These are phyloP conservation scores for Eremophila alpestris DNA, from an alignment of 2,797 vertebrate genomes.

Conservation along the genomic window DNA sequence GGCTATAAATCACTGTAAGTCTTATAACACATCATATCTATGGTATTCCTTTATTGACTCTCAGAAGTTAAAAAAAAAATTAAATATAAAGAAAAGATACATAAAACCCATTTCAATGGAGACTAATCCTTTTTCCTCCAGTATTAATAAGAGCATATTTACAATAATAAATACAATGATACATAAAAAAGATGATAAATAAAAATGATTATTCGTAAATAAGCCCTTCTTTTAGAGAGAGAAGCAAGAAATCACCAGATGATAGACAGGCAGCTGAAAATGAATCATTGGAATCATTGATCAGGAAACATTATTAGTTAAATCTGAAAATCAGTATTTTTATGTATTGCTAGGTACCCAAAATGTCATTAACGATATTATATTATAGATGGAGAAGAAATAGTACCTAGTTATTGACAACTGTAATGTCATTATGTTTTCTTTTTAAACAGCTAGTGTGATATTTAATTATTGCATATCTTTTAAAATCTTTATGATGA, in stretches of 20 bases:
- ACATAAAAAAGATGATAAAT: too few species aligned
- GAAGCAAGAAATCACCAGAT: neutral
- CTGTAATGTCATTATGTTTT: neutral
- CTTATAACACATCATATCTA: neutral
- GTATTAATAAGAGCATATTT: neutral
- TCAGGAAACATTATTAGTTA: neutral
- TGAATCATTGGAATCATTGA: neutral
- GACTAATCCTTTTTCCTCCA: neutral
- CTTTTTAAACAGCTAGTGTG: neutral
- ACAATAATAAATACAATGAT: neutral
- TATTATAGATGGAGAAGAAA: neutral
- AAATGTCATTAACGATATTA: accelerated
- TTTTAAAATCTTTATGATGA: neutral
- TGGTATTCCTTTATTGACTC: neutral
- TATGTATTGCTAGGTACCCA: neutral
- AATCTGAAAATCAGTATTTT: neutral
- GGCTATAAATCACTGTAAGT: neutral
- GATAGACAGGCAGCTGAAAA: neutral
- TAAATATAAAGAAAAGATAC: neutral
- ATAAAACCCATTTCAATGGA: neutral
- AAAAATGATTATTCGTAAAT: neutral
- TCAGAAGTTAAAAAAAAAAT: neutral
- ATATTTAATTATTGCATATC: neutral
- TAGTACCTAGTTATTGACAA: neutral
- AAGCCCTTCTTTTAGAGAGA: neutral